phyloP scores from a whole-genome alignment of 1,140 invertebrate genomes.

The Orius insidiosus region DNA sequence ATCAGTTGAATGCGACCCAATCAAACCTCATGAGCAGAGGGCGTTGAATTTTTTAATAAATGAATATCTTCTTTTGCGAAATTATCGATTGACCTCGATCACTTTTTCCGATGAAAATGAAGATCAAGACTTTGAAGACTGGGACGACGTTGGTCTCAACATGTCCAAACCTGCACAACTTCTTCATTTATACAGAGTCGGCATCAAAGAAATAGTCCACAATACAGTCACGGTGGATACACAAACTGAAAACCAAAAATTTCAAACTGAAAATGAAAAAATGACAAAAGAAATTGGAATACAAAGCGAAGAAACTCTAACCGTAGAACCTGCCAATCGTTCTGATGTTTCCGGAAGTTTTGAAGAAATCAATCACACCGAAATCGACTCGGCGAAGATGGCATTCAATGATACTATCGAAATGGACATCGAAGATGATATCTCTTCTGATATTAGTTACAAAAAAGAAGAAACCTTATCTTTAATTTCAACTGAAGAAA shows the following conservation, averaged over 20 bases:
- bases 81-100: slow-evolving; percentile 77
- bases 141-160: slow-evolving; percentile 83
- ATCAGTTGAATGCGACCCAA: slow-evolving; percentile 25
- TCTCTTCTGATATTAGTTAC: too few species aligned
- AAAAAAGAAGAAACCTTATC: too few species aligned
- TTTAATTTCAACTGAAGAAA: too few species aligned
- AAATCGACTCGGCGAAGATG: neutral
- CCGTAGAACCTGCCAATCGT: neutral
- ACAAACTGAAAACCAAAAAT: neutral
- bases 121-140: slow-evolving; percentile 84
- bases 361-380: slow-evolving; percentile 10
- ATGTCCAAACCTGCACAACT: slow-evolving; percentile 64
- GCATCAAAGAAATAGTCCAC: slow-evolving; percentile 30
- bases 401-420: too few species aligned
- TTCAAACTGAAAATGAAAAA: neutral
- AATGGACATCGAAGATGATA: too few species aligned
- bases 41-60: slow-evolving; percentile 78
- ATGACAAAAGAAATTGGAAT: neutral
- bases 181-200: slow-evolving; percentile 58
- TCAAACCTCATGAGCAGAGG: slow-evolving; percentile 68
- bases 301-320: slow-evolving; percentile 4
- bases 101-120: slow-evolving; percentile 88
- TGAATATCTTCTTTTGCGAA: slow-evolving; percentile 63
- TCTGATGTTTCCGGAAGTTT: slow-evolving; percentile 12
- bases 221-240: slow-evolving; percentile 10